Evolutionary conservation across 2,888 invertebrate species (phyloP), one percentile per base, ranked within the genome.

Genomic region (Habrosyne pyritoides): DNA sequence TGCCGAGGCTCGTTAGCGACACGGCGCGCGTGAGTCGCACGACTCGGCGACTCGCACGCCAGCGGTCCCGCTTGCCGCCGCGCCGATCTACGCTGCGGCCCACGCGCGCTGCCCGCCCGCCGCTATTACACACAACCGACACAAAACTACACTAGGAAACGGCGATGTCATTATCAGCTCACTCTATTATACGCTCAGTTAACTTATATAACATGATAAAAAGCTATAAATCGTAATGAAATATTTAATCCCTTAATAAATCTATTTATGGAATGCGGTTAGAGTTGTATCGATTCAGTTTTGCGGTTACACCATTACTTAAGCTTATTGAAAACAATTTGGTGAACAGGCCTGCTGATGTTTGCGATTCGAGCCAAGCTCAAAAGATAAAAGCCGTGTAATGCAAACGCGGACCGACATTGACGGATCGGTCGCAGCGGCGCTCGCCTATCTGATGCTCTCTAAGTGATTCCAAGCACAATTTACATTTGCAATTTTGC

Each of bases 261-360:
- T 85, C 82, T 79, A 61, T 66, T 61, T 64, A 60, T 68, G 79
- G 79, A 81, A 86, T 81, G 81, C 79, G 79, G 78, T 79, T 78
- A 79, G 68, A 80, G 73, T 70, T 73, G 77, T 78, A 73, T 79
- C 77, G 76, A 72, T 75, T 75, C 73, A 75, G 74, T 76, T 80
- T 72, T 71, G 75, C 71, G 73, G 83, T 85, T 86, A 79, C 83
- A 82, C 82, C 85, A 87, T 88, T 89, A 84, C 81, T 84, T 85
- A 84, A 84, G 84, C 82, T 87, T 87, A 89, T 90, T 88, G 91
- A 86, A 91, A 91, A 90, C 90, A 89, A 91, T 92, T 91, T 88
- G 87, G 91, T 87, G 84, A 89, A 90, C 91, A 91, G 84, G 73
- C 75, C 80, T 79, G 86, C 83, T 83, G 88, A 89, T 90, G 89